Evolutionary conservation across 2,888 invertebrate species (phyloP), one percentile per base, ranked within the genome.

Genomic region (Amphimallon solstitiale): DNA sequence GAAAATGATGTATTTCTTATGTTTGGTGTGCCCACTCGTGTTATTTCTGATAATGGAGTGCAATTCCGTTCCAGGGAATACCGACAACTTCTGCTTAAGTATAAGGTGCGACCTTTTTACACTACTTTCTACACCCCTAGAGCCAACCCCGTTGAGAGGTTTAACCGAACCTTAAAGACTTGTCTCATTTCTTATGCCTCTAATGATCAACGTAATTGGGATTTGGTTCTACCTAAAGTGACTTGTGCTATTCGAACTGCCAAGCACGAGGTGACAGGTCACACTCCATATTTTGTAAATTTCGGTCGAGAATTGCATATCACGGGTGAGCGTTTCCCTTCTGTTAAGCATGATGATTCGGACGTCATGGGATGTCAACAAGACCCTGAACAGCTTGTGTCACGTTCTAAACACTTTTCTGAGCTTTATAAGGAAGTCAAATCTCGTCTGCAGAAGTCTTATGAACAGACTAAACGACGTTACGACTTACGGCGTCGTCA

Each of bases 181-280:
- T 23, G 23, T 12, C 5, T 23, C 3, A 23, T 23, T 5, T 23
- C 17, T 78, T 3, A 76, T 77, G 63, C 75, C 75, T 23, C 23
- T 23, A 2, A 23, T 2, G 23, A 23, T 23, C 23, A 23, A 23
- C 78, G 71, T 3, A 21, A 29, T 2, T 74, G 72, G 70, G 72
- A 73, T 67, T 15, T 51, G 14, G 45, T 70, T 51, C 60, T 74
- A 12, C 21, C 62, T 6, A 60, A 68, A 37, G 19, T 72, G 9
- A 67, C 65, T 7, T 72, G 69, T 67, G 69, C 72, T 9, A 56
- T 73, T 2, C 66, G 71, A 21, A 66, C 71, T 1, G 61, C 70
- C 2, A 65, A 60, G 38, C 71, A 71, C 35, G 71, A 72, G 66
- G 66, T 66, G 1, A 72, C 71, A 2, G 51, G 49, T 1, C 38